Base-by-base conservation (phyloP, 2,888 invertebrate genomes). In the Parnassius orleans region DNA sequence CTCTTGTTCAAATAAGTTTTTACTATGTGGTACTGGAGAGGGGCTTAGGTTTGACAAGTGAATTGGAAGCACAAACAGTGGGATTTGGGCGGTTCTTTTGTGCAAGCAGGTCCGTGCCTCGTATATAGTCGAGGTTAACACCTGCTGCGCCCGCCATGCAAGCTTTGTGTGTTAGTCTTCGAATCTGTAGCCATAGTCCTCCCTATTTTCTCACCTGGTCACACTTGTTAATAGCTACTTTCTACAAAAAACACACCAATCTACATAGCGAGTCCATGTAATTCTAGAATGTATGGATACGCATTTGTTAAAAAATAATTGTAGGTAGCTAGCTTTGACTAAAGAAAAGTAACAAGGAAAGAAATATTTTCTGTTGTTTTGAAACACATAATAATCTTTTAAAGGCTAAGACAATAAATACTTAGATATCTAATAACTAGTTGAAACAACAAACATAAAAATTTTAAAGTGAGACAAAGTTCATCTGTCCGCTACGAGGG, bases 51-150 rank as follows among this genome's bases (percentile, higher is more conserved):
- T 75, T 61, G 72, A 61, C 63, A 68, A 73, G 74, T 78, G 73
- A 85, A 87, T 86, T 79, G 79, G 64, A 76, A 81, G 72, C 60
- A 76, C 79, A 90, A 90, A 89, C 82, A 89, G 68, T 72, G 64
- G 75, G 76, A 79, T 86, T 83, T 87, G 90, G 90, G 90, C 90
- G 90, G 90, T 85, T 79, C 88, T 81, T 86, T 87, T 90, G 88
- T 84, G 76, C 75, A 74, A 75, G 75, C 76, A 74, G 74, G 72
- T 71, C 70, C 72, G 73, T 72, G 77, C 72, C 72, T 72, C 72
- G 75, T 73, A 75, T 72, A 74, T 75, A 72, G 72, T 62, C 74
- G 68, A 78, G 77, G 86, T 86, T 90, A 88, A 85, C 90, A 90
- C 90, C 89, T 90, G 90, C 79, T 72, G 66, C 75, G 77, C 77